Percentiles rank a stretch among this genome's conserved stretches.
phyloP scores from a whole-genome alignment of 2,888 invertebrate genomes.

The Philereme transversata region DNA sequence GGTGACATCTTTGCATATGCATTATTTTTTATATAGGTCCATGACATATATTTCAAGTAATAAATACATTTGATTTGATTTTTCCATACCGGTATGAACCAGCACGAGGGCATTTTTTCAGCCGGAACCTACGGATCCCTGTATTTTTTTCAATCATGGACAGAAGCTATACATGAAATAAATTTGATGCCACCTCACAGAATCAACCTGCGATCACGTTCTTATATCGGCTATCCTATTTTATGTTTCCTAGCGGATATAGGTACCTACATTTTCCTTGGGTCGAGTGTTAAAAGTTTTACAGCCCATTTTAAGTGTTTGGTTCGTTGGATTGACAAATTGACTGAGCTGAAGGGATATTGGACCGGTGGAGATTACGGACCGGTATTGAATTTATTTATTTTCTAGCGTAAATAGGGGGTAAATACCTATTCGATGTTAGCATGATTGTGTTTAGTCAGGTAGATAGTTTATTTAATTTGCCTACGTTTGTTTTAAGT shows the following conservation, averaged over 20 bases:
- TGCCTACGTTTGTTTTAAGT: too few species aligned
- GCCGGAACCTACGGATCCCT: too few species aligned
- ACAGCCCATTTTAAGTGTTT: slow-evolving; percentile 61
- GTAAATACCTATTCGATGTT: too few species aligned
- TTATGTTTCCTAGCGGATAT: slow-evolving; percentile 58
- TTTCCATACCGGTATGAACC: too few species aligned
- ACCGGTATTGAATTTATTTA: slow-evolving; percentile 12
- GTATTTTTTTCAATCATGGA: neutral
- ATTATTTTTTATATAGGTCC: too few species aligned
- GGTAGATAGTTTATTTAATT: neutral
- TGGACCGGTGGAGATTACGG: slow-evolving; percentile 40
- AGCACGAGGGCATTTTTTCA: too few species aligned
- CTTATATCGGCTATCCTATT: slow-evolving; percentile 46
- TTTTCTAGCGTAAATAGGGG: neutral
- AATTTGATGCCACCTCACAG: neutral
- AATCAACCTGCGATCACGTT: slow-evolving; percentile 9
- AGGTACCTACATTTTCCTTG: slow-evolving; percentile 46
- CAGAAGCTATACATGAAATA: neutral
- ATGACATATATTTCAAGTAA: too few species aligned
- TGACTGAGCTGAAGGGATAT: slow-evolving; percentile 45
- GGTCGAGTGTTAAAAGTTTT: slow-evolving; percentile 68
- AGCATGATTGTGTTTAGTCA: slow-evolving; percentile 7
- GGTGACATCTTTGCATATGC: too few species aligned
- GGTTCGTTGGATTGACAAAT: slow-evolving; percentile 64
- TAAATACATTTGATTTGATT: too few species aligned